Conservation (phyloP, 1,140 invertebrate genomes). For the Drosophila punjabiensis region DNA sequence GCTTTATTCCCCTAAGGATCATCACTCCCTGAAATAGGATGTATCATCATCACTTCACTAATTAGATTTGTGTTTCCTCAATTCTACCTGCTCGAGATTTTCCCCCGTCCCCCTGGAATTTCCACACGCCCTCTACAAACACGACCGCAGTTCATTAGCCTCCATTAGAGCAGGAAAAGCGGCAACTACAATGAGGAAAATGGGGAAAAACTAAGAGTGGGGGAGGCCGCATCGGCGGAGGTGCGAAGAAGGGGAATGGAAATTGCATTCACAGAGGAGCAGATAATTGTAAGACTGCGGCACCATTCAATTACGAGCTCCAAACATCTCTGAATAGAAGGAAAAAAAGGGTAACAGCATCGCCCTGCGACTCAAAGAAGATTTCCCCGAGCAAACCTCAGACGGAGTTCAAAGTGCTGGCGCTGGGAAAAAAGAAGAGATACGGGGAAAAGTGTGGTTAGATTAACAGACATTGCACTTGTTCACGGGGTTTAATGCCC, state of each 20-base stretch:
- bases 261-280: slow-evolving; percentile 42
- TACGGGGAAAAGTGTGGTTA: slow-evolving; percentile 10
- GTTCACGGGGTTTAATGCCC: slow-evolving; percentile 65
- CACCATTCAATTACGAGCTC: slow-evolving; percentile 46
- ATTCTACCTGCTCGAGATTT: slow-evolving; percentile 52
- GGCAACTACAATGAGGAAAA: slow-evolving; percentile 64
- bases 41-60: slow-evolving; percentile 39
- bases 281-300: slow-evolving; percentile 47
- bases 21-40: neutral
- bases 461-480: slow-evolving; percentile 59
- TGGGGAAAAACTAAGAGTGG: slow-evolving; percentile 3
- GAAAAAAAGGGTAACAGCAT: slow-evolving; percentile 61
- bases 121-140: slow-evolving; percentile 3
- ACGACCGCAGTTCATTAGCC: slow-evolving; percentile 66
- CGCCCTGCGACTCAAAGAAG: slow-evolving; percentile 30
- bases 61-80: slow-evolving; percentile 34
- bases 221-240: slow-evolving; percentile 1
- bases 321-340: slow-evolving; percentile 35
- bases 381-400: slow-evolving; percentile 48
- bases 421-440: slow-evolving; percentile 5
- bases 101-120: neutral
- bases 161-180: slow-evolving; percentile 63
- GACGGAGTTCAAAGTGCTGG: slow-evolving; percentile 67
- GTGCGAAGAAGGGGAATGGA: slow-evolving; percentile 1
- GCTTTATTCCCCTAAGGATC: neutral